Conservation (phyloP, 2,888 invertebrate genomes). For the Nephrotoma guestfalica region DNA sequence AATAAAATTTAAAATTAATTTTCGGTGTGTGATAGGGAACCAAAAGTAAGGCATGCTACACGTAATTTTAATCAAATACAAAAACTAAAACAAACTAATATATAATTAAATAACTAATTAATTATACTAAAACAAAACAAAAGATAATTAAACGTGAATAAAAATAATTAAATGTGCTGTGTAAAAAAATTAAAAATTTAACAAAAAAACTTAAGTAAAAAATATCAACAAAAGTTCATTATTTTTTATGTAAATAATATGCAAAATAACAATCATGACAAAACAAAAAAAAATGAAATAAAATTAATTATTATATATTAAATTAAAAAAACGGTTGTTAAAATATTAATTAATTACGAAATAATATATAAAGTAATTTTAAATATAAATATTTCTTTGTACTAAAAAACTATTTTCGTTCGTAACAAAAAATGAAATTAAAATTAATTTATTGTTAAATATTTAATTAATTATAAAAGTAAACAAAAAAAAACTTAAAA, state of each 20-base stretch:
- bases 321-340: not conserved
- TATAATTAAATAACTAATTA: not conserved
- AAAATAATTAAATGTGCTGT: not conserved
- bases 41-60: constrained; percentile 36
- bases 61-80: constrained; percentile 19
- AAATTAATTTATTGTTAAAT: not conserved
- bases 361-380: not conserved
- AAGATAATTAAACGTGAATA: not conserved
- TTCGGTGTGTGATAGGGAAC: constrained; percentile 34
- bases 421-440: not conserved
- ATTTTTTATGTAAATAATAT: not conserved
- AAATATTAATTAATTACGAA: not conserved
- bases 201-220: not conserved
- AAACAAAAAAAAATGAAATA: not conserved
- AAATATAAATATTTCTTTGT: not conserved
- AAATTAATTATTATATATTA: not conserved
- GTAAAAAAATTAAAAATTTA: not conserved
- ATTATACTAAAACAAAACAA: not conserved
- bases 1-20: constrained; percentile 14
- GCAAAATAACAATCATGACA: not conserved
- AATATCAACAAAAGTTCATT: not conserved
- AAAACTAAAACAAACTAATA: not conserved
- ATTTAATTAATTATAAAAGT: not conserved
- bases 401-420: not conserved
- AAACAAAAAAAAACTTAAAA: not conserved